phyloP scores from a whole-genome alignment of 2,797 vertebrate genomes.

The Betta splendens region DNA sequence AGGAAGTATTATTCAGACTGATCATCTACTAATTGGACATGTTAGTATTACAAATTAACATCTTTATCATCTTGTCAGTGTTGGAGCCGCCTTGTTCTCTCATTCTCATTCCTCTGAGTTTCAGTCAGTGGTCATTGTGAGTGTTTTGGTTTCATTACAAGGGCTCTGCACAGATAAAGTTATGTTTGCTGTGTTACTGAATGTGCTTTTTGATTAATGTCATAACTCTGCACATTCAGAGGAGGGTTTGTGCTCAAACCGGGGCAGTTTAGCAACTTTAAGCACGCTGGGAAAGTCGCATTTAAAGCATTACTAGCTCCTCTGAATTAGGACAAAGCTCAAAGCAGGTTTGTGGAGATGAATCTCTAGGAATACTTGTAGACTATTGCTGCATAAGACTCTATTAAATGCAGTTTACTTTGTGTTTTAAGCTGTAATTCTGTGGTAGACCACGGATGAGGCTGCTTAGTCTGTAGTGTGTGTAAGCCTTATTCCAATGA shows the following conservation, averaged over 20 bases:
- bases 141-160: constrained; percentile 38
- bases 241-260: constrained; percentile 23
- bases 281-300: neutral
- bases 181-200: constrained; percentile 3
- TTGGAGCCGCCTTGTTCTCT: constrained; percentile 1
- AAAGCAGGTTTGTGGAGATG: constrained; percentile 3
- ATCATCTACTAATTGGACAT: constrained; percentile 19
- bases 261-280: constrained; percentile 6
- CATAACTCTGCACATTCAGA: constrained; percentile 31
- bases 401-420: constrained; percentile 61
- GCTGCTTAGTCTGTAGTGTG: constrained; percentile 58
- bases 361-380: neutral
- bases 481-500: constrained; percentile 43
- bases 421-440: constrained; percentile 45
- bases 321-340: neutral
- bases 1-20: constrained; percentile 28
- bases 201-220: constrained; percentile 35
- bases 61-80: constrained; percentile 5
- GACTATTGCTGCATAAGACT: too few species aligned
- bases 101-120: constrained; percentile 28
- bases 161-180: neutral
- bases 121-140: neutral
- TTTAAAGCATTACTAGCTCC: neutral
- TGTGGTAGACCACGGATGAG: constrained; percentile 71
- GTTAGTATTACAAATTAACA: constrained; percentile 35